Evolutionary conservation across 2,888 invertebrate genomes (phyloP).

Genomic region (Barypeithes pellucidus): DNA sequence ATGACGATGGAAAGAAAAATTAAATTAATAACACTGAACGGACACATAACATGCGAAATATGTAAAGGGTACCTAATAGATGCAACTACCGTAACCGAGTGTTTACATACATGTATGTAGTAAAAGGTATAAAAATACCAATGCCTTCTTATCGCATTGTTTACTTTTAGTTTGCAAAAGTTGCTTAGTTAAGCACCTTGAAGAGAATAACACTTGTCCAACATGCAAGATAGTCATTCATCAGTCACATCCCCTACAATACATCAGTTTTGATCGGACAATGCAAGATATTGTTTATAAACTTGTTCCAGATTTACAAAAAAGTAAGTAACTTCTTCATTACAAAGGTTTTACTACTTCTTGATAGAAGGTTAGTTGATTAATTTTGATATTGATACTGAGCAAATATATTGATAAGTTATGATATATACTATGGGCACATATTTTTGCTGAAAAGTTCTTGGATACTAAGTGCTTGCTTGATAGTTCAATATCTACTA

Average conservation of each 20-base stretch:
- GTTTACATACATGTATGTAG: slow-evolving; percentile 88
- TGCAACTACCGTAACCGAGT: slow-evolving; percentile 99
- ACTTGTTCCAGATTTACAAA: slow-evolving; percentile 86
- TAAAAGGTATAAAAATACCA: slow-evolving; percentile 14
- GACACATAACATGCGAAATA: slow-evolving; percentile 96
- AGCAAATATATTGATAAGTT: too few species aligned
- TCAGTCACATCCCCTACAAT: slow-evolving; percentile 98
- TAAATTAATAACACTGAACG: slow-evolving; percentile 92
- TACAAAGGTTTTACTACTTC: background rate
- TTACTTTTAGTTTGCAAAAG: slow-evolving; percentile 91
- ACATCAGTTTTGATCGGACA: slow-evolving; percentile 98
- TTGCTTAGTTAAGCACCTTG: slow-evolving; percentile 97
- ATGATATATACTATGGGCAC: too few species aligned
- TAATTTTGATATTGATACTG: too few species aligned
- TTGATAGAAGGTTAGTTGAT: too few species aligned
- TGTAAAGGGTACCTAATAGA: slow-evolving; percentile 98
- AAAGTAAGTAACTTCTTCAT: slow-evolving; percentile 43
- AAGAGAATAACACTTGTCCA: slow-evolving; percentile 98
- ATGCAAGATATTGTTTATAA: slow-evolving; percentile 99
- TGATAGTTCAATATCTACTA: too few species aligned
- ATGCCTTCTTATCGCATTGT: slow-evolving; percentile 3
- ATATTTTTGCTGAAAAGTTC: too few species aligned
- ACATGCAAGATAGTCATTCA: slow-evolving; percentile 98
- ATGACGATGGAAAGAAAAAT: slow-evolving; percentile 90
- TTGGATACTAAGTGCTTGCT: too few species aligned